A percentile compares a stretch with the other conserved stretches of the same genome.
Conservation (phyloP, 2,113 vertebrate genomes). For the Calidris pugnax region DNA sequence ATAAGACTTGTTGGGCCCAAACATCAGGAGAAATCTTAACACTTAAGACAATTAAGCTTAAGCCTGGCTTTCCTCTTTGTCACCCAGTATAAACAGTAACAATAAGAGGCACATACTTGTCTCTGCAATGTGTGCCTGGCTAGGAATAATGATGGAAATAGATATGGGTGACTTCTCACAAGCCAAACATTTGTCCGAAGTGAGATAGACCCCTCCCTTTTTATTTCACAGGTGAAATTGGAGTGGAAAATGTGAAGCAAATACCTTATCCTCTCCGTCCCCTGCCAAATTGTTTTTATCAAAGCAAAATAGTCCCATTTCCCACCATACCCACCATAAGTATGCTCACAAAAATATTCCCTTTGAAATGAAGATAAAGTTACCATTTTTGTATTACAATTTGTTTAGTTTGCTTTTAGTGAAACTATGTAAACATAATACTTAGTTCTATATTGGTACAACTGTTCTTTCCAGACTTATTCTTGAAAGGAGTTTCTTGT, state of each 20-base stretch:
- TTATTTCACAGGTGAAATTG: not conserved
- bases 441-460: not conserved
- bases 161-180: not conserved
- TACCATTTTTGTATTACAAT: not conserved
- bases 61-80: not conserved
- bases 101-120: not conserved
- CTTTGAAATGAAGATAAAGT: not conserved
- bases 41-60: not conserved
- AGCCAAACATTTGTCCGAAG: not conserved
- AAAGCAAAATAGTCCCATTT: not conserved
- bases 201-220: not conserved
- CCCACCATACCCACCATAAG: not conserved
- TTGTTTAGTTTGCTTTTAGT: not conserved
- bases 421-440: not conserved
- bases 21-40: not conserved
- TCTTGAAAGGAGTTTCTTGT: not conserved
- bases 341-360: not conserved
- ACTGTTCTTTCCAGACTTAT: not conserved
- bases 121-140: not conserved
- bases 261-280: not conserved
- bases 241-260: not conserved
- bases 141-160: not conserved
- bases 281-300: not conserved
- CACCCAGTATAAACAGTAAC: not conserved
- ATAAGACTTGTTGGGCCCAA: not conserved